A percentile compares a stretch with the other conserved stretches of the same genome.
Conservation (phyloP, 2,797 vertebrate genomes). For the Geotria australis region DNA sequence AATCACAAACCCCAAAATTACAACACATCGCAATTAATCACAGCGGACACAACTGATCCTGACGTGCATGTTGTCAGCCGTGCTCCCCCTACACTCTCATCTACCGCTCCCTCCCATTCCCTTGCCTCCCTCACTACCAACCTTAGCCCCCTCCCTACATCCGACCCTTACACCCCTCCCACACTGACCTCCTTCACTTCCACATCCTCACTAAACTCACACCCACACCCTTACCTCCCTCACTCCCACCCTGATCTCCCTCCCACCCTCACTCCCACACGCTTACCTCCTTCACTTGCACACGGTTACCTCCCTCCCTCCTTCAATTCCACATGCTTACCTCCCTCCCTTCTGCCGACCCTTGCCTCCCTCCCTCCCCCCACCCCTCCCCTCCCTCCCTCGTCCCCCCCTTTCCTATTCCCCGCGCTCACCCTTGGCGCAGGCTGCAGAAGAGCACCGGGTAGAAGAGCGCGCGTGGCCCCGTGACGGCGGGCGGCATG, state of each 20-base stretch:
- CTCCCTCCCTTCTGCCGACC: background rate
- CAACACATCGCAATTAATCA: no score
- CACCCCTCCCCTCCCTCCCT: background rate
- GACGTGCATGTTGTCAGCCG: no score
- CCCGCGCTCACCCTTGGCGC: conserved; percentile 27
- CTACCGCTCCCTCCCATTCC: background rate
- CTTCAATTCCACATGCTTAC: background rate
- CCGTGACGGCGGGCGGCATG: conserved; percentile 28
- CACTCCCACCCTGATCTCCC: background rate
- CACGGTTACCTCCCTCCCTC: background rate
- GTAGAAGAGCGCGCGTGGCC: conserved; percentile 42
- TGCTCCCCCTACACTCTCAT: no score
- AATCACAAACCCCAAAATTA: no score
- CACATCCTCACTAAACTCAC: no score
- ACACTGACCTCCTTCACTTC: background rate
- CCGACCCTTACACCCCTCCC: background rate
- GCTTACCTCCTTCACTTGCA: background rate
- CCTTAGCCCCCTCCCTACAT: background rate
- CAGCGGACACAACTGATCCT: no score
- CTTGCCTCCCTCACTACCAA: background rate
- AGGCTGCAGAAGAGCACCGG: conserved; percentile 37
- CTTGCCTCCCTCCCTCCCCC: background rate
- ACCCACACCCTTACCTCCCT: background rate
- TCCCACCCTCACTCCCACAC: background rate
- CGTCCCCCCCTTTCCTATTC: background rate